phyloP scores from a whole-genome alignment of 2,113 vertebrate genomes.

The Dendrocopos noguchii region DNA sequence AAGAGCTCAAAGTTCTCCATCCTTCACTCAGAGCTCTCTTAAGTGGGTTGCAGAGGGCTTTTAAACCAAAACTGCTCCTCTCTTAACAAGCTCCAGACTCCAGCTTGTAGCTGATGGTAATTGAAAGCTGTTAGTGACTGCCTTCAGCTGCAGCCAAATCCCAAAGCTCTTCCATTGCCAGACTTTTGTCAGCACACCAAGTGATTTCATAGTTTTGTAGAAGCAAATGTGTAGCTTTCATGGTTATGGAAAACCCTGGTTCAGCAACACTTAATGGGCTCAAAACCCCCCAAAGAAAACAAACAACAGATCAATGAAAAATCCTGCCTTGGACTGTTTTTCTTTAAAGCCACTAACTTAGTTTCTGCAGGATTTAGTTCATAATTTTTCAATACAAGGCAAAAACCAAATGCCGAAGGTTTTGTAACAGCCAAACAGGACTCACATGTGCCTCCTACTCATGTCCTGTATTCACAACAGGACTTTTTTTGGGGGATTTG shows the following conservation, averaged over 20 bases:
- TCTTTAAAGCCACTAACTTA: neutral
- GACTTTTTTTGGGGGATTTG: neutral
- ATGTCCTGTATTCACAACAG: accelerated
- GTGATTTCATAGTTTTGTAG: neutral
- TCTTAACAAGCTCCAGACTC: neutral
- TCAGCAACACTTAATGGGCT: neutral
- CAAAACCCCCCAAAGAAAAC: neutral
- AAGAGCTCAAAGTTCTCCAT: neutral
- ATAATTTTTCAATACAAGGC: neutral
- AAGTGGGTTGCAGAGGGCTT: accelerated
- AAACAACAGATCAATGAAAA: neutral
- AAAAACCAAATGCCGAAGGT: neutral
- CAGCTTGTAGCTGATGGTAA: neutral
- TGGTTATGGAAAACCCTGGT: neutral
- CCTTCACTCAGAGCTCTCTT: accelerated
- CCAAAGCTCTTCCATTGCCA: neutral
- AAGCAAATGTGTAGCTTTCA: neutral
- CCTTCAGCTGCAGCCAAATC: neutral
- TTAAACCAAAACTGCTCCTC: neutral
- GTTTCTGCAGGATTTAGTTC: neutral
- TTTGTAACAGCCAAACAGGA: neutral
- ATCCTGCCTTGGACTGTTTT: neutral
- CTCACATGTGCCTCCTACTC: neutral
- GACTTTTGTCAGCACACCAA: neutral
- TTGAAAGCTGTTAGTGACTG: neutral